Evolutionary conservation across 1,140 invertebrate genomes (phyloP), one percentile per base, ranked within the genome.

Genomic region (Conopomorpha cramerella): DNA sequence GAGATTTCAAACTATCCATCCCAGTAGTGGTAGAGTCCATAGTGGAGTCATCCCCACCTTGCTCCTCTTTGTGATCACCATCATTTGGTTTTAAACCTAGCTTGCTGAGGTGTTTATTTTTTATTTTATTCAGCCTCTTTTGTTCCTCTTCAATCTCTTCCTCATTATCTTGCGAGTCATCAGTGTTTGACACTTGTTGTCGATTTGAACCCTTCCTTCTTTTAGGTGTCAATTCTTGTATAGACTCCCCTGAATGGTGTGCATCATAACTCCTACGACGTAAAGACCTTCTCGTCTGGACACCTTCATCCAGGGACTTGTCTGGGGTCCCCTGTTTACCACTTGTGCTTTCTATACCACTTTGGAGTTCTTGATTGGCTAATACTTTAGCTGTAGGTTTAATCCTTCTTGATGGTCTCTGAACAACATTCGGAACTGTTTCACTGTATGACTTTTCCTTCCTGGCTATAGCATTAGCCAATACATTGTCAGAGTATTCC

Each of bases 311-410:
- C 3, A 26, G 16, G 1, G 37, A 23, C 31, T 63, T 71, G 13
- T 79, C 72, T 18, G 45, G 28, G 25, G 55, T 45, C 36, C 63
- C 48, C 10, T n/a, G n/a, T n/a, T n/a, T n/a, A n/a, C n/a, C n/a
- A n/a, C n/a, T n/a, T n/a, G n/a, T n/a, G n/a, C 78, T 77, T 39
- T 83, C 81, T 11, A 81, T 61, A 27, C 81, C 80, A 27, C 81
- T 77, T 35, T 80, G 65, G 34, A 82, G 46, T 40, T 82, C 81
- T 47, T 81, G 76, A 45, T 83, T 83, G 10, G 77, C 80, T 2
- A 82, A 48, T 10, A 82, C 71, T 52, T 83, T 83, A 2, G 80
- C 62, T 11, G 80, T 83, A 7, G 81, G 80, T 36, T 83, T 83
- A 11, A 82, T 82, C 30, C 80, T 65, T 2, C 82, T 58, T 14